Conservation (phyloP, 1,140 invertebrate species). For the Halyomorpha halys region DNA sequence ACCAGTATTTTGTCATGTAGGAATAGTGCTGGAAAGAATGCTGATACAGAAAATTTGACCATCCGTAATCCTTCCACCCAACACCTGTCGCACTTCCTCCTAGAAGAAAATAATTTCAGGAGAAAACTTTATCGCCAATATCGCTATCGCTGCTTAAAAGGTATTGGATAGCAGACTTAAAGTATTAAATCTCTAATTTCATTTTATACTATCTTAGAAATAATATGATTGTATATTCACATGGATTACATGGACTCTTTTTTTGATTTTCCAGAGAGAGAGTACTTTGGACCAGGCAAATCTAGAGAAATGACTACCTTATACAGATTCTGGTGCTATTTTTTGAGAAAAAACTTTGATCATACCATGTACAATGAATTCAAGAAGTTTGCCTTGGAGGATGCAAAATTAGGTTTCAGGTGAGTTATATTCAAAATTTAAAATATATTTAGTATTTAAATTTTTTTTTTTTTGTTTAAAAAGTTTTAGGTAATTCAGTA, state of each 20-base stretch:
- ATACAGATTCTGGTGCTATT: constrained; percentile 99
- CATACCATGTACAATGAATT: constrained; percentile 98
- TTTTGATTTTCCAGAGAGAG: constrained; percentile 56
- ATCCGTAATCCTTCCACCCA: constrained; percentile 81
- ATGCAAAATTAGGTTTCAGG: constrained; percentile 80
- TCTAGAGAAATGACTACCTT: constrained; percentile 96
- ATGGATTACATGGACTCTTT: too few relatives aligned
- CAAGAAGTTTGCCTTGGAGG: constrained; percentile 77
- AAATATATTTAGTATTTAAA: too few relatives aligned
- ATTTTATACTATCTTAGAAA: too few relatives aligned
- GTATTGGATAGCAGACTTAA: constrained; percentile 38
- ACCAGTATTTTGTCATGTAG: constrained; percentile 36
- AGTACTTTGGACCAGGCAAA: constrained; percentile 80
- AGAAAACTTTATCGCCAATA: constrained; percentile 95
- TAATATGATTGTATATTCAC: too few relatives aligned
- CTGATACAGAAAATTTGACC: constrained; percentile 49
- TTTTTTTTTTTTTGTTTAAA: too few relatives aligned
- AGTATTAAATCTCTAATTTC: too few relatives aligned
- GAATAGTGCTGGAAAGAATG: constrained; percentile 62
- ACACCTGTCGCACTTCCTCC: constrained; percentile 87
- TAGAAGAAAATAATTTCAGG: constrained; percentile 94
- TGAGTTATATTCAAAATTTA: constrained; percentile 38
- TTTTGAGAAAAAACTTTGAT: constrained; percentile 96
- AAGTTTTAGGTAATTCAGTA: too few relatives aligned
- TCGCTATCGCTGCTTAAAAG: constrained; percentile 83